A percentile compares a stretch with the other conserved stretches of the same genome.
Conservation (phyloP, 92 coral and sea anemone genomes). For the Isaurus tuberculatus region DNA sequence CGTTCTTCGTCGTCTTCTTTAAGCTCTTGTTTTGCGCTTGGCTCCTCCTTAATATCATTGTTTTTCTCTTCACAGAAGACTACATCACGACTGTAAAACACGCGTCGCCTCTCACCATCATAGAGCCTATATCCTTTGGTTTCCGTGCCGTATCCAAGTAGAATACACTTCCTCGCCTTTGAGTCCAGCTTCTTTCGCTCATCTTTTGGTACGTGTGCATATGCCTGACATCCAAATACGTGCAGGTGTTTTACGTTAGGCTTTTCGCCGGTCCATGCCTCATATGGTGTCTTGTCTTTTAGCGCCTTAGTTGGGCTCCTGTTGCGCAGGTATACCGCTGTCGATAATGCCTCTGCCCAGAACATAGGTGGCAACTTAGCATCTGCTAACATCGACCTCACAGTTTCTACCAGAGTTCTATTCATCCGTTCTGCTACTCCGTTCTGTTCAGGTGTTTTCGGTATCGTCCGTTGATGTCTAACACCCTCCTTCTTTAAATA, state of each 20-base stretch:
- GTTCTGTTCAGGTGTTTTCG: conserved; percentile 66
- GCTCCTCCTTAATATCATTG: conserved; percentile 34
- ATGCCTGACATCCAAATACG: conserved; percentile 53
- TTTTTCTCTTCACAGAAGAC: conserved; percentile 13
- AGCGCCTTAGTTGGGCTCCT: conserved; percentile 58
- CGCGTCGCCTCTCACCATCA: conserved; percentile 26
- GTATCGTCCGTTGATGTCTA: conserved; percentile 55
- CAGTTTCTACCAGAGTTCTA: conserved; percentile 67
- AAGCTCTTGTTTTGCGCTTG: neutral
- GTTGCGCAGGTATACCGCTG: conserved; percentile 56
- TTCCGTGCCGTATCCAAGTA: conserved; percentile 54
- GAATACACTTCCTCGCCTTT: conserved; percentile 56
- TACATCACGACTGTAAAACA: conserved; percentile 61
- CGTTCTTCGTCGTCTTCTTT: neutral
- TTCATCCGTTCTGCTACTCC: conserved; percentile 67
- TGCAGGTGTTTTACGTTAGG: conserved; percentile 9
- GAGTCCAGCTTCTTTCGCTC: conserved; percentile 60
- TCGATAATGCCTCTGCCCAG: conserved; percentile 71
- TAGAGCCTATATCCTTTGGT: conserved; percentile 59
- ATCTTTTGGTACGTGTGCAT: conserved; percentile 67
- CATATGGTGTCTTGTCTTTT: conserved; percentile 37
- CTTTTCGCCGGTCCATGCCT: conserved; percentile 58
- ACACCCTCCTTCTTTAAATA: conserved; percentile 59
- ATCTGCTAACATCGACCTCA: conserved; percentile 55
- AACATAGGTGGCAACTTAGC: conserved; percentile 65